Percentiles rank a stretch among this genome's conserved stretches.
These are phyloP conservation scores for Acanthoscelides obtectus DNA, from an alignment of 2,888 invertebrate genomes.

Conservation along the genomic window DNA sequence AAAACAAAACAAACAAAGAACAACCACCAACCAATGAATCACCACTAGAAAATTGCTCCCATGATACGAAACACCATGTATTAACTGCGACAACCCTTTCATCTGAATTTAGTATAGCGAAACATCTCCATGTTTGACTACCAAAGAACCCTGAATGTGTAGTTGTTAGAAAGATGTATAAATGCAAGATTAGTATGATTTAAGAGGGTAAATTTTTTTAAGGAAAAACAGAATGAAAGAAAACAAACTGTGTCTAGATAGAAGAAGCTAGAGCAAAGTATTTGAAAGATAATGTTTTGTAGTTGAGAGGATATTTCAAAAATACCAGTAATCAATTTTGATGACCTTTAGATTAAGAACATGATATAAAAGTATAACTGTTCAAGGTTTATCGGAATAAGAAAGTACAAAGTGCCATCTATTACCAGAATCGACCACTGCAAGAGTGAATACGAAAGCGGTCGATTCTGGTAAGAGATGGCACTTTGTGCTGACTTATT, in stretches of 20 bases:
- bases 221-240: background rate
- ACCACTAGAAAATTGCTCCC: too few relatives aligned
- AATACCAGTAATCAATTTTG: slow-evolving; percentile 11
- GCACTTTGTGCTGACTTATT: too few relatives aligned
- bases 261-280: background rate
- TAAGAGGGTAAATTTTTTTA: background rate
- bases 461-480: too few relatives aligned
- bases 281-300: background rate
- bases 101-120: background rate
- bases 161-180: background rate
- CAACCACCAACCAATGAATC: too few relatives aligned
- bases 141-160: background rate
- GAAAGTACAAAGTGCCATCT: too few relatives aligned
- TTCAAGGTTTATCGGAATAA: too few relatives aligned
- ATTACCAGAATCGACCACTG: too few relatives aligned
- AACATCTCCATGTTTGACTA: background rate
- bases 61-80: too few relatives aligned
- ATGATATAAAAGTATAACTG: background rate
- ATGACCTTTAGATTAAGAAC: background rate
- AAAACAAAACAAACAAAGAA: too few relatives aligned
- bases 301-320: background rate
- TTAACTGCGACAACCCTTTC: too few relatives aligned
- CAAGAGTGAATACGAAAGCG: too few relatives aligned
- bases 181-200: background rate
- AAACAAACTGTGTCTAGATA: background rate